Evolutionary conservation across 2,113 vertebrate species (phyloP), one percentile per base, ranked within the genome.

Genomic region (Lampris incognitus): DNA sequence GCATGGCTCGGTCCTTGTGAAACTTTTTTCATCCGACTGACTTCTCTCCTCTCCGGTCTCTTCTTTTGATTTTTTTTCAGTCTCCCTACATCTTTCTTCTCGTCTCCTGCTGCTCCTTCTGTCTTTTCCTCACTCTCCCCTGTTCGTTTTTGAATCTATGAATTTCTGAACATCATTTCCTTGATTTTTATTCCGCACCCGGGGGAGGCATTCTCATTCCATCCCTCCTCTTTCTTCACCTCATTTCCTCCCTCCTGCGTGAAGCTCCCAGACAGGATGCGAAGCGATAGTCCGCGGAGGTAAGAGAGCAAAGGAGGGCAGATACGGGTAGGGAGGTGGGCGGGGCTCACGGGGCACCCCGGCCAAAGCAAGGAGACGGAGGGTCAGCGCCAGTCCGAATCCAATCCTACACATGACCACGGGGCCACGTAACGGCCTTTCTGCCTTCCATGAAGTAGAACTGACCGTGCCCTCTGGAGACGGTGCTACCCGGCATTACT

Each of bases 91-190:
- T 72, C 51, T 68, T 56, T 72, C 59, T 24, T 59, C 67, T 42
- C 42, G 38, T 62, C 46, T 11, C 9, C 52, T 46, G 0, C 52
- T 46, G 0, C 36, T 6, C 9, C 49, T 65, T 54, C 55, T 59
- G 65, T 60, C 75, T 66, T 66, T 79, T 64, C 79, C 72, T 61
- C 66, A 77, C 65, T 54, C 82, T 82, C 79, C 24, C 85, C 85
- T 90, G 88, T 91, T 94, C 90, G 90, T 93, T 94, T 93, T 91
- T 80, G 93, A 94, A 94, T 93, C 92, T 92, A 94, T 94, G 93
- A 94, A 93, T 93, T 93, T 94, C 88, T 92, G 88, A 91, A 94
- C 91, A 92, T 93, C 82, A 92, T 94, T 94, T 94, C 92, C 87
- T 90, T 91, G 87, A 88, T 91, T 93, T 92, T 90, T 9, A 8